Base-by-base conservation (phyloP, 2,797 vertebrate genomes). In the Falco cherrug region DNA sequence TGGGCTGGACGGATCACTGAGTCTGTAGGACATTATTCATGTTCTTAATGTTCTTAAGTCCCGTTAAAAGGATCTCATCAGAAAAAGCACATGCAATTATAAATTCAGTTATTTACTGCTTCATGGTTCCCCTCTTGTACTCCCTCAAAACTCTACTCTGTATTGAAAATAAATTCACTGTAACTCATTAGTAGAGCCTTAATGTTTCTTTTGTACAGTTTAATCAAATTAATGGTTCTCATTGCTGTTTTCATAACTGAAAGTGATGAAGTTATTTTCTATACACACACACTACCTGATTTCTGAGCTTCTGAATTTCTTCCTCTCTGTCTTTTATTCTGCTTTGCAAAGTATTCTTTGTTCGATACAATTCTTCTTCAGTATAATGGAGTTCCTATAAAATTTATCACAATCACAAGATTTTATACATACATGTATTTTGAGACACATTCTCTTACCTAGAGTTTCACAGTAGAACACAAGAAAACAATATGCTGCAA, bases 271-370 rank as follows among this genome's bases (percentile, higher is more conserved):
- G 68, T 25, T 50, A 45, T 48, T 89, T 94, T 86, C 71, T 74
- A 50, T 65, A 70, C 31, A 76, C 7, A 92, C 13, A 85, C 4
- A 21, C 31, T 93, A 99, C 99, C 99, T 99, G 99, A 97, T 99
- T 99, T 97, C 99, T 98, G 96, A 99, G 99, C 97, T 99, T 99
- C 91, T 99, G 99, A 94, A 99, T 99, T 97, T 99, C 99, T 76
- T 99, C 99, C 91, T 99, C 99, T 95, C 99, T 93, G 98, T 99
- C 99, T 97, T 99, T 99, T 96, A 99, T 98, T 92, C 99, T 98
- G 97, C 98, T 99, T 97, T 99, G 99, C 94, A 99, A 98, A 37
- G 98, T 98, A 76, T 96, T 98, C 98, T 99, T 99, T 45, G 98
- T 98, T 87, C 98, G 98, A 95, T 99, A 99, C 7, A 99, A 95